Base-by-base conservation (phyloP, 2,113 vertebrate species). In the Carassius gibelio region DNA sequence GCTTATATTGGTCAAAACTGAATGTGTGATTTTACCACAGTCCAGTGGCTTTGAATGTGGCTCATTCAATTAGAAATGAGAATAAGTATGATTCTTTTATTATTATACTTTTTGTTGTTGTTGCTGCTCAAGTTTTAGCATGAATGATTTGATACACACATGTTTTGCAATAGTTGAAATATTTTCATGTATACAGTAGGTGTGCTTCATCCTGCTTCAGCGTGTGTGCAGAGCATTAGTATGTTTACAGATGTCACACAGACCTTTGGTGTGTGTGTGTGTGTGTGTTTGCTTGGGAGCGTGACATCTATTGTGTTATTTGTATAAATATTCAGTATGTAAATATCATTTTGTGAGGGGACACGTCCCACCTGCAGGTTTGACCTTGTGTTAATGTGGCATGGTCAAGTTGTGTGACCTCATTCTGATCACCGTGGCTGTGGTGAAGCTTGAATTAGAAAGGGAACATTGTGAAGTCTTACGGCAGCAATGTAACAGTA, bases 251-350 rank as follows among this genome's bases (percentile, higher is more conserved):
- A 68, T 75, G 38, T 45, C 81, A 83, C 34, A 26, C 15, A 38
- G 48, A 52, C 23, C 72, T 72, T 21, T 23, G 80, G 62, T 6
- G 1, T 66, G 36, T 75, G 23, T 75, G 74, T 19, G 15, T 48
- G 59, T 80, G 21, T 64, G 61, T n/a, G 21, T 52, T 8, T 64
- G 42, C 68, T 72, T 26, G 50, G 68, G 11, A 72, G 50, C 8
- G 4, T 74, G 68, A 59, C 13, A 42, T 36, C 68, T 83, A 83
- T 59, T 72, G 50, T 72, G 68, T 82, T 82, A 71, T 71, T 71
- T 82, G 48, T 72, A 72, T 19, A 83, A 72, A 57, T 74, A 72
- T 72, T 72, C 50, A 21, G 13, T 23, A 38, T 72, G 34, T 72
- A 72, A 59, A 83, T 59, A 83, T 2, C 4, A 17, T 42, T 23